These are phyloP conservation scores for Dyspetes luteomarginatus DNA, from an alignment of 2,888 invertebrate species.

Conservation along the genomic window DNA sequence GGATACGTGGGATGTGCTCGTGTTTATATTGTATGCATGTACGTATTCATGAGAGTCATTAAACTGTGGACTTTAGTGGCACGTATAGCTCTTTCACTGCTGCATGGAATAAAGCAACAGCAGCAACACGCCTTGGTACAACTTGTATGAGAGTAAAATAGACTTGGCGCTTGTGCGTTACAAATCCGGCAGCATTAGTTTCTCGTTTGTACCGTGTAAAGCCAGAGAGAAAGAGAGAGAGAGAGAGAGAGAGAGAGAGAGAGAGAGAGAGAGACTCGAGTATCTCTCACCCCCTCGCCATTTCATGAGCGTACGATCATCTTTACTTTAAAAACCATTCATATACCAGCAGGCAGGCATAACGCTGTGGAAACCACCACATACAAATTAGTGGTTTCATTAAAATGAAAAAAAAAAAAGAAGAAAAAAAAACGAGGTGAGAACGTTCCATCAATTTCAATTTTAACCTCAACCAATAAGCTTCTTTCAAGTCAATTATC, in stretches of 20 bases:
- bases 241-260: background rate
- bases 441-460: background rate
- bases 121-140: constrained; percentile 28
- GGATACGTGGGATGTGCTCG: background rate
- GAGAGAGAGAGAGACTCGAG: constrained; percentile 1
- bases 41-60: constrained; percentile 56
- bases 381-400: constrained; percentile 21
- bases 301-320: constrained; percentile 38
- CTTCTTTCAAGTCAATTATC: background rate
- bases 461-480: background rate
- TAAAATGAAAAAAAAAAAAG: background rate
- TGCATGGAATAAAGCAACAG: constrained; percentile 59
- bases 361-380: constrained; percentile 14
- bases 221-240: background rate
- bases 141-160: constrained; percentile 45
- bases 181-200: constrained; percentile 68
- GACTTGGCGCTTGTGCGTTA: constrained; percentile 49
- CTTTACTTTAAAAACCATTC: constrained; percentile 13
- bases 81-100: constrained; percentile 25
- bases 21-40: constrained; percentile 15
- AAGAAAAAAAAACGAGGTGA: constrained; percentile 25
- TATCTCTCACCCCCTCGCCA: background rate
- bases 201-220: constrained; percentile 62
- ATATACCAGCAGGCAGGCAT: constrained; percentile 12
- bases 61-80: constrained; percentile 47